These are phyloP conservation scores for Megalops cyprinoides DNA, from an alignment of 2,797 vertebrate species.

Conservation along the genomic window DNA sequence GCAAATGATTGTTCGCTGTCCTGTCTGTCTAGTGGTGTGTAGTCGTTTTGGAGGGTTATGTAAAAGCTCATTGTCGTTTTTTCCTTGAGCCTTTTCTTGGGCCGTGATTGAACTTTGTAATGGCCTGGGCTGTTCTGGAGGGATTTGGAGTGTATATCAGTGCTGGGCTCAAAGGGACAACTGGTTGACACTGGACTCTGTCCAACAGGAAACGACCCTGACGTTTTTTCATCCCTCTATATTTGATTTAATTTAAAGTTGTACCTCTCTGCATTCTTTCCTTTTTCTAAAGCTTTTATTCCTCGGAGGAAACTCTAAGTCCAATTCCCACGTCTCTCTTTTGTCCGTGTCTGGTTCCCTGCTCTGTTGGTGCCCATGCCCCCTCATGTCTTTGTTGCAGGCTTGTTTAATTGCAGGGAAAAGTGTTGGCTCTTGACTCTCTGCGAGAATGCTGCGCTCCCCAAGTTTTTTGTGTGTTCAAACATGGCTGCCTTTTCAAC, in stretches of 20 bases:
- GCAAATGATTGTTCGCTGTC: background rate
- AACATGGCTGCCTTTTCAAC: background rate
- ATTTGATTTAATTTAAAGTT: constrained; percentile 12
- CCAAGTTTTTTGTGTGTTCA: background rate
- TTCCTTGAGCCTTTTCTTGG: constrained; percentile 13
- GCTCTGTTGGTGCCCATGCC: background rate
- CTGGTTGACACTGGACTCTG: constrained; percentile 17
- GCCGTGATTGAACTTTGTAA: background rate
- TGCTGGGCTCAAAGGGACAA: background rate
- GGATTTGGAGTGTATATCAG: constrained; percentile 4
- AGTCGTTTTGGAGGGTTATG: background rate
- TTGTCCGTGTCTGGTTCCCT: background rate
- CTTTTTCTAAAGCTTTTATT: background rate
- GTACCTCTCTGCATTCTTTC: constrained; percentile 8
- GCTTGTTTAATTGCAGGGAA: background rate
- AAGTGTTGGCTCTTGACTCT: background rate
- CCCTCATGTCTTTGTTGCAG: background rate
- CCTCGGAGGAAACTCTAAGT: background rate
- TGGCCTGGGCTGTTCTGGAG: background rate
- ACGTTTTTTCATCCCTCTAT: background rate
- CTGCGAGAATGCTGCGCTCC: background rate
- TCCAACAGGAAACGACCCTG: constrained; percentile 17
- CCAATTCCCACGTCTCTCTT: background rate
- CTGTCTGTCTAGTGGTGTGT: background rate
- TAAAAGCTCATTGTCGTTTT: background rate